Conservation (phyloP, 2,797 vertebrate species). For the Philypnodon macrostomus region DNA sequence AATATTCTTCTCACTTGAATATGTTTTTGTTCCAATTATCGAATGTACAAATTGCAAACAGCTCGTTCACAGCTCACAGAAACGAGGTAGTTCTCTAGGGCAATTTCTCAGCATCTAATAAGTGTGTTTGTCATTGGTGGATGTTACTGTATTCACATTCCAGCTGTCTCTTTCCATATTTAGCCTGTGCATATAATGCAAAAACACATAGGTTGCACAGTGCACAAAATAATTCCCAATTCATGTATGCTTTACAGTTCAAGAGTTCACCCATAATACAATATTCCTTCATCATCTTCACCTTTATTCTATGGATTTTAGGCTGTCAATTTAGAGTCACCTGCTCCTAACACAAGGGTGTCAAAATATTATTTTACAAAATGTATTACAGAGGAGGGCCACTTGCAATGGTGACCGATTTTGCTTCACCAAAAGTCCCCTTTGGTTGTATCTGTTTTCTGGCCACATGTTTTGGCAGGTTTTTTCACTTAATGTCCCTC, state of each 20-base stretch:
- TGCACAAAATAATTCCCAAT: conserved; percentile 32
- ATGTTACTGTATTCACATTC: conserved; percentile 34
- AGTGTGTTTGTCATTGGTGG: conserved; percentile 28
- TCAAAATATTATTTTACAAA: too few relatives aligned
- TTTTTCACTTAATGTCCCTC: too few relatives aligned
- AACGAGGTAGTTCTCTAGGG: conserved; percentile 31
- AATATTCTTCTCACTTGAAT: conserved; percentile 8
- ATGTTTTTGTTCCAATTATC: conserved; percentile 27
- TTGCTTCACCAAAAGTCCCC: too few relatives aligned
- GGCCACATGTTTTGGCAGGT: too few relatives aligned
- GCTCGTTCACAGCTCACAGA: conserved; percentile 8
- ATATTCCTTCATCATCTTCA: too few relatives aligned
- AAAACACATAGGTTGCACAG: conserved; percentile 15
- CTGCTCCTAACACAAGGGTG: too few relatives aligned
- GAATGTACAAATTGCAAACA: conserved; percentile 23
- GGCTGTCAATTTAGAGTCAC: too few relatives aligned
- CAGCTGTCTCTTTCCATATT: conserved; percentile 22
- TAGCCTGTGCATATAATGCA: conserved; percentile 15
- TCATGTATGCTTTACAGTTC: conserved; percentile 12
- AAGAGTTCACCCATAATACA: too few relatives aligned
- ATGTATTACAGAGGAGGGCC: too few relatives aligned
- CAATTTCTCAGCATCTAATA: conserved; percentile 16
- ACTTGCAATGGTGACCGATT: too few relatives aligned
- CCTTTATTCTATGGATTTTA: too few relatives aligned
- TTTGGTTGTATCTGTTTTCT: too few relatives aligned